These are phyloP conservation scores for Aphaenogaster rudis DNA, from an alignment of 1,140 invertebrate species.

Conservation along the genomic window DNA sequence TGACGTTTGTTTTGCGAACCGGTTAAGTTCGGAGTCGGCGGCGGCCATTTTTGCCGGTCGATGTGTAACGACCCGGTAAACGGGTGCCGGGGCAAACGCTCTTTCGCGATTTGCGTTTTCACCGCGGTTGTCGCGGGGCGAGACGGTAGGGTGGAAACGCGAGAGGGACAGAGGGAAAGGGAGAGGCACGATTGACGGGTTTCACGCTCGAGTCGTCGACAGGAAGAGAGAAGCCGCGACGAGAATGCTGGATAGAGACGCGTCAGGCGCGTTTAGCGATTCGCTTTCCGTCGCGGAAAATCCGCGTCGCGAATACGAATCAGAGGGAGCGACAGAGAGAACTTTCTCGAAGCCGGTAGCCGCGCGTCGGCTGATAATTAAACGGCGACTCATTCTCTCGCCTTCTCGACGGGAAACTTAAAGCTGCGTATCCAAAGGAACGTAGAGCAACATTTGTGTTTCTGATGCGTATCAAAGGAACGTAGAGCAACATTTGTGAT, in stretches of 20 bases:
- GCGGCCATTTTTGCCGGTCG: slow-evolving; percentile 59
- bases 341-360: slow-evolving; percentile 70
- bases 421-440: too few species aligned
- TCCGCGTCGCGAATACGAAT: slow-evolving; percentile 12
- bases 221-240: not conserved
- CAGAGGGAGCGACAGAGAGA: slow-evolving; percentile 19
- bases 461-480: too few species aligned
- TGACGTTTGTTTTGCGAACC: slow-evolving; percentile 33
- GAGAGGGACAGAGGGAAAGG: not conserved
- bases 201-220: slow-evolving; percentile 8
- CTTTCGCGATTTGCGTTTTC: slow-evolving; percentile 50
- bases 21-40: slow-evolving; percentile 12
- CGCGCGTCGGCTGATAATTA: not conserved
- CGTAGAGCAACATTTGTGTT: too few species aligned
- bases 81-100: slow-evolving; percentile 10
- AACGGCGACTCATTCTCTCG: not conserved
- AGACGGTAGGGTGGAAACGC: not conserved
- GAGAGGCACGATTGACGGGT: not conserved
- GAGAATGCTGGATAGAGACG: slow-evolving; percentile 5
- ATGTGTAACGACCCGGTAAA: slow-evolving; percentile 39
- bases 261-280: not conserved
- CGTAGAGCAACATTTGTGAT: too few species aligned
- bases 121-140: not conserved
- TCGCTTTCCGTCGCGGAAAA: slow-evolving; percentile 27
- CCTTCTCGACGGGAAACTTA: not conserved